Percentiles rank a stretch among this genome's conserved stretches.
Conservation (phyloP, 2,797 vertebrate genomes). For the Pelobates cultripes region DNA sequence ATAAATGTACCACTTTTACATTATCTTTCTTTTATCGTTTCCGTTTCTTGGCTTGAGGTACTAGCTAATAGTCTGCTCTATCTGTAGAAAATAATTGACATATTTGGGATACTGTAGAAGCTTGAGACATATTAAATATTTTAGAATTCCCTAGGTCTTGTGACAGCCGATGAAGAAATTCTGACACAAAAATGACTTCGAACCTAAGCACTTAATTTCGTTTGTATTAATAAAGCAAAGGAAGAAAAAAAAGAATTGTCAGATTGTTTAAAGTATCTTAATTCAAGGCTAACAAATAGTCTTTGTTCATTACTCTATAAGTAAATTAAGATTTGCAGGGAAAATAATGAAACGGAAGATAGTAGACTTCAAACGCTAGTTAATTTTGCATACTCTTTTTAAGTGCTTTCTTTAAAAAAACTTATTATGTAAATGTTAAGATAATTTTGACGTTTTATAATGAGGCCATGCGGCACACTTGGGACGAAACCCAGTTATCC, state of each 20-base stretch:
- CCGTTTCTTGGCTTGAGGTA: too few species aligned
- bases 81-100: conserved; percentile 35
- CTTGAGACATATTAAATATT: conserved; percentile 28
- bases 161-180: conserved; percentile 29
- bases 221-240: conserved; percentile 36
- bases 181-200: conserved; percentile 32
- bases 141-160: conserved; percentile 16
- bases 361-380: conserved; percentile 41
- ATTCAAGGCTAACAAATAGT: conserved; percentile 24
- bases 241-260: conserved; percentile 22
- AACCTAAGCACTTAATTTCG: conserved; percentile 42
- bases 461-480: conserved; percentile 37
- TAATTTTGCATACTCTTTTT: conserved; percentile 34
- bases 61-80: background rate
- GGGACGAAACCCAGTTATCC: conserved; percentile 47
- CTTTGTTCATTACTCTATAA: conserved; percentile 21
- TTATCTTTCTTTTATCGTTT: too few species aligned
- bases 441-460: conserved; percentile 34
- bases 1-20: too few species aligned
- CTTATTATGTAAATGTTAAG: conserved; percentile 25
- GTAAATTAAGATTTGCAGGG: conserved; percentile 34
- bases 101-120: conserved; percentile 35
- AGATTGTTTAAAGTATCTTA: conserved; percentile 34
- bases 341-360: conserved; percentile 30
- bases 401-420: conserved; percentile 18